phyloP scores from a whole-genome alignment of 2,888 invertebrate species.

The Zaprionus obscuricornis region DNA sequence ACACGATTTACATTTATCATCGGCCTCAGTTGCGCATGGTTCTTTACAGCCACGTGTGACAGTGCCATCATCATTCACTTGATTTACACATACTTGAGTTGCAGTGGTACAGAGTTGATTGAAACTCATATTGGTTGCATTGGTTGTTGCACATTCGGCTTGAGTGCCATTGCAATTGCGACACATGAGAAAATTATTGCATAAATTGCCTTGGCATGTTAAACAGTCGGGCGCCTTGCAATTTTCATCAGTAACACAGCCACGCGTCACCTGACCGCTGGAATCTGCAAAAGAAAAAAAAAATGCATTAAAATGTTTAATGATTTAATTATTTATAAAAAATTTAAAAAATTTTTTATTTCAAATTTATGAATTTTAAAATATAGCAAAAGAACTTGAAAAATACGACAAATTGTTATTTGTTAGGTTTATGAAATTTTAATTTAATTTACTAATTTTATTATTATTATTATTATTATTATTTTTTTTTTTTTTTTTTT shows the following conservation, averaged over 20 bases:
- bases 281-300: conserved; percentile 8
- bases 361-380: too few relatives aligned
- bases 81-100: conserved; percentile 44
- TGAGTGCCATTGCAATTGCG: conserved; percentile 54
- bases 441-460: too few relatives aligned
- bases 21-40: background rate
- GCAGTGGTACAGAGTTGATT: conserved; percentile 50
- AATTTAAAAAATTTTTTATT: too few relatives aligned
- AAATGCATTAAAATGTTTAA: background rate
- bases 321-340: too few relatives aligned
- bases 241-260: conserved; percentile 29
- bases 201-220: conserved; percentile 37
- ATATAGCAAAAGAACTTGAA: too few relatives aligned
- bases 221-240: conserved; percentile 23
- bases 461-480: too few relatives aligned
- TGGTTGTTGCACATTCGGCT: conserved; percentile 52
- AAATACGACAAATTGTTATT: too few relatives aligned
- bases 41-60: conserved; percentile 31
- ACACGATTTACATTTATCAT: conserved; percentile 24
- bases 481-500: too few relatives aligned
- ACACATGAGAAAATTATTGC: conserved; percentile 61
- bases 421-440: too few relatives aligned
- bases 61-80: conserved; percentile 21
- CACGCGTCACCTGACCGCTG: conserved; percentile 50
- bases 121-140: background rate